phyloP scores from a whole-genome alignment of 1,140 invertebrate genomes.

The Araneus ventricosus region DNA sequence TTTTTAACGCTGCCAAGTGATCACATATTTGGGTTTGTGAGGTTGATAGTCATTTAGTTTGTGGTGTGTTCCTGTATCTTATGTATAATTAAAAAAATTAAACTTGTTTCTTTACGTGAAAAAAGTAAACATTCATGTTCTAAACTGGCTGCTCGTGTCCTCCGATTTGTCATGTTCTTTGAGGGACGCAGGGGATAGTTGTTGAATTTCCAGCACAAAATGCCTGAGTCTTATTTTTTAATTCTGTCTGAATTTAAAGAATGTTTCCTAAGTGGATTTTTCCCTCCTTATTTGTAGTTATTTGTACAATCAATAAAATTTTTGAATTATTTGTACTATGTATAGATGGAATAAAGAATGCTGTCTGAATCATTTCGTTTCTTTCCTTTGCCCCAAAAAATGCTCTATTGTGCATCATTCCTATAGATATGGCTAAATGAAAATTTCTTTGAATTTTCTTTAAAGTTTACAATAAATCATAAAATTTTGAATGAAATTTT shows the following conservation, averaged over 20 bases:
- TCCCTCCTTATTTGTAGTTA: conserved; percentile 71
- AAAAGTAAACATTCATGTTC: not conserved
- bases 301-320: conserved; percentile 75
- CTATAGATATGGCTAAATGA: too few relatives aligned
- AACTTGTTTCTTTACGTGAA: not conserved
- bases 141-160: not conserved
- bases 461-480: too few relatives aligned
- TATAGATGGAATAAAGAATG: conserved; percentile 76
- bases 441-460: too few relatives aligned
- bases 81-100: not conserved
- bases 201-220: conserved; percentile 60
- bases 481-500: too few relatives aligned
- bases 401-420: too few relatives aligned
- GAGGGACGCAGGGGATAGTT: conserved; percentile 71
- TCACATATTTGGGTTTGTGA: conserved; percentile 63
- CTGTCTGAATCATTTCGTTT: conserved; percentile 72
- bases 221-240: conserved; percentile 67
- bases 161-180: conserved; percentile 46
- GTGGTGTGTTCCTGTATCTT: conserved; percentile 43
- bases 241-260: conserved; percentile 65
- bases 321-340: conserved; percentile 75
- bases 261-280: conserved; percentile 69
- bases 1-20: conserved; percentile 39
- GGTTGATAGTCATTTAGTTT: conserved; percentile 69
- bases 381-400: not conserved